A percentile compares a stretch with the other conserved stretches of the same genome.
Conservation (phyloP, 2,113 vertebrate species). For the Semicossyphus pulcher region DNA sequence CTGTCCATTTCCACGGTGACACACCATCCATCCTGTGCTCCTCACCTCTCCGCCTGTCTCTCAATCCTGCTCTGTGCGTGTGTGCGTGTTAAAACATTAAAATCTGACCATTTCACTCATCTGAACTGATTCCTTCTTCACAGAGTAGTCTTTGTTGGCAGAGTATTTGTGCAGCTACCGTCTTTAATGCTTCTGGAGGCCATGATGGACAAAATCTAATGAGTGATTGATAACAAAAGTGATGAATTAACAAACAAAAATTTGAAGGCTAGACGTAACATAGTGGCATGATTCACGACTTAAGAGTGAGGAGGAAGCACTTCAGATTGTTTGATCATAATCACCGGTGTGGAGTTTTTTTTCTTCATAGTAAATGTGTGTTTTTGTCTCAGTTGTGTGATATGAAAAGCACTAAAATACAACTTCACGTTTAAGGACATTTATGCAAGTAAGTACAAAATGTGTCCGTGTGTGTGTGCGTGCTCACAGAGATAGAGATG, state of each 20-base stretch:
- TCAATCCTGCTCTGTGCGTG: slow-evolving; percentile 57
- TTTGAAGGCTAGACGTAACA: no score
- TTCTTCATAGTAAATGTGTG: background rate
- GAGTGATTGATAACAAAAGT: no score
- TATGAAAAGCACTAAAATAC: background rate
- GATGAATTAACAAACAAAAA: no score
- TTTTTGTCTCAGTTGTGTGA: slow-evolving; percentile 15
- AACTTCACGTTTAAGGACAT: no score
- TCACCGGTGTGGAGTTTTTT: background rate
- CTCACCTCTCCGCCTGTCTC: slow-evolving; percentile 78
- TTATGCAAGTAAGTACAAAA: background rate
- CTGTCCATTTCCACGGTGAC: slow-evolving; percentile 54
- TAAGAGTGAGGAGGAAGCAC: slow-evolving; percentile 42
- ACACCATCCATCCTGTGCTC: slow-evolving; percentile 80
- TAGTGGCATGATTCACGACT: no score
- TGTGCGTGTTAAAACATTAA: slow-evolving; percentile 7
- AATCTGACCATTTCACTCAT: slow-evolving; percentile 29
- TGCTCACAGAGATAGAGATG: slow-evolving; percentile 95
- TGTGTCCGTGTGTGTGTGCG: slow-evolving; percentile 23
- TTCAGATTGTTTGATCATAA: slow-evolving; percentile 3
- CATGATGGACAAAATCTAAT: no score
- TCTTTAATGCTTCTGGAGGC: background rate
- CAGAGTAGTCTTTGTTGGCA: background rate
- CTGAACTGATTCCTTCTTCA: slow-evolving; percentile 54
- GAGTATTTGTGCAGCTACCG: background rate